A percentile compares a stretch with the other conserved stretches of the same genome.
Conservation (phyloP, 2,113 vertebrate species). For the Procavia capensis region DNA sequence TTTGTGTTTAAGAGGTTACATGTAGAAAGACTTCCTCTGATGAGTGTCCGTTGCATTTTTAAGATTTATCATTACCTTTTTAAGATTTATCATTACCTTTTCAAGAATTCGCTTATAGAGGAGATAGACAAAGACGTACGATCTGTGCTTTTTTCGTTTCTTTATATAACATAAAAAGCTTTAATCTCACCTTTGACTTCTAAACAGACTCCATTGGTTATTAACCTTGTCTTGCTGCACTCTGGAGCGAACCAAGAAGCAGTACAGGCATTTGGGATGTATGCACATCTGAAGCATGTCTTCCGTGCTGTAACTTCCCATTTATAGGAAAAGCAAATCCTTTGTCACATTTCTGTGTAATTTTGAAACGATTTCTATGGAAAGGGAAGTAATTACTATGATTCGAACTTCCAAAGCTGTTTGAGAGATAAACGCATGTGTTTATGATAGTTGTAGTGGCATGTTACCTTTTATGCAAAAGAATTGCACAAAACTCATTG, state of each 20-base stretch:
- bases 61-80: not conserved
- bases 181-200: not conserved
- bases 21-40: not conserved
- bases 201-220: not conserved
- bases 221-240: not conserved
- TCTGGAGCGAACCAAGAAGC: not conserved
- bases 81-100: not conserved
- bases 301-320: not conserved
- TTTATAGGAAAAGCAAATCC: not conserved
- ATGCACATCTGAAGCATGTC: not conserved
- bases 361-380: not conserved
- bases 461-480: not conserved
- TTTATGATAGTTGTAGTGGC: not conserved
- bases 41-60: not conserved
- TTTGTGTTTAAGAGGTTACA: slow-evolving; percentile 2
- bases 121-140: not conserved
- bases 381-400: not conserved
- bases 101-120: not conserved
- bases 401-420: slow-evolving; percentile 43
- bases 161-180: not conserved
- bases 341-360: not conserved
- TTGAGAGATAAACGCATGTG: not conserved
- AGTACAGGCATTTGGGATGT: not conserved
- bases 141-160: not conserved
- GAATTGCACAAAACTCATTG: not conserved